Evolutionary conservation across 2,888 invertebrate species (phyloP), one percentile per base, ranked within the genome.

Genomic region (Agrilus biguttatus): DNA sequence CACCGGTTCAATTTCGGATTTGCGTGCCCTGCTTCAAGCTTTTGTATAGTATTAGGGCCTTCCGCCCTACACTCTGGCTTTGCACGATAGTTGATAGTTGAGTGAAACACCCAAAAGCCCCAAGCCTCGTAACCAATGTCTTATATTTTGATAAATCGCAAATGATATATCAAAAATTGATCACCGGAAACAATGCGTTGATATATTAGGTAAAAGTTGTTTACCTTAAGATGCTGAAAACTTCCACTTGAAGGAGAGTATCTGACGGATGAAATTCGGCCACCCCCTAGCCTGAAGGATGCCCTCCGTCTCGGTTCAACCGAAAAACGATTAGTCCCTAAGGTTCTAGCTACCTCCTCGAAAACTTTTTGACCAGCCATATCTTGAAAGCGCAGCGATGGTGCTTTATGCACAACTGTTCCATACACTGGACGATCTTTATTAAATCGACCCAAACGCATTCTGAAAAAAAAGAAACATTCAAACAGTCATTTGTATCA

Each of bases 181-280:
- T 17, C 17, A 17, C 17, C 17, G 17, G 17, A 17, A 17, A 17
- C n/a, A n/a, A n/a, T n/a, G n/a, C n/a, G n/a, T n/a, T n/a, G 4
- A 4, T 17, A 17, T 4, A 17, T 17, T 17, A 17, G 17, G 17
- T 17, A 5, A 28, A 28, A 10, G 4, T 5, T 36, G 46, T 51
- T 49, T 54, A 65, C 66, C 57, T 85, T 87, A 41, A 88, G 69
- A 50, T 83, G 79, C 54, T 87, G 82, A 59, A 88, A 87, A 57
- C 57, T 70, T 51, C 60, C 69, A 45, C 59, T 59, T 54, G 75
- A 75, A n/a, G 62, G 60, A 5, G 71, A 74, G 45, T 70, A 68
- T 45, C 73, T 71, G 1, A 72, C 68, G 8, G 70, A 67, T 43
- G 73, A 54, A 59, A 59, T 40, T 43, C 59, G 57, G 38, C 60